Conservation (phyloP, 2,797 vertebrate genomes). For the Danio aesculapii region DNA sequence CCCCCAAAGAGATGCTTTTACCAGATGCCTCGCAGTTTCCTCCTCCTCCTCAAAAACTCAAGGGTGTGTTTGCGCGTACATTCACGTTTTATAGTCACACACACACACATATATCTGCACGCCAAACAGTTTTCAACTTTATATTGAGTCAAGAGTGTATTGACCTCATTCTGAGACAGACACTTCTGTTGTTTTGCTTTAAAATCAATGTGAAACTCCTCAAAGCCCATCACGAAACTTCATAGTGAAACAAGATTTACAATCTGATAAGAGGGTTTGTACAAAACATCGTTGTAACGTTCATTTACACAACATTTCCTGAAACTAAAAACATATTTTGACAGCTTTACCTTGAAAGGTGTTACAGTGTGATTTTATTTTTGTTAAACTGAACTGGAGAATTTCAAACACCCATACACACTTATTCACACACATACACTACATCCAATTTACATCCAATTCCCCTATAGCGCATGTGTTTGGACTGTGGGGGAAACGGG, state of each 20-base stretch:
- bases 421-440: too few species aligned
- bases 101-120: slow-evolving; percentile 57
- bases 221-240: neutral
- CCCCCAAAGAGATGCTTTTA: slow-evolving; percentile 84
- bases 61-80: slow-evolving; percentile 38
- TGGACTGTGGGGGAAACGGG: too few species aligned
- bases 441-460: too few species aligned
- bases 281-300: too few species aligned
- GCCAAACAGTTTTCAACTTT: neutral
- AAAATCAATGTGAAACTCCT: neutral
- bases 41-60: slow-evolving; percentile 45
- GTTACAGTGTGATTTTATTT: too few species aligned
- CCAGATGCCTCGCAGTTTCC: slow-evolving; percentile 84
- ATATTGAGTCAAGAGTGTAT: slow-evolving; percentile 17
- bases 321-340: too few species aligned
- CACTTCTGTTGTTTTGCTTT: neutral
- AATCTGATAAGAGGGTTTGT: neutral
- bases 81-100: slow-evolving; percentile 52
- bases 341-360: too few species aligned
- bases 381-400: too few species aligned
- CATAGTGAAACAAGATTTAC: neutral
- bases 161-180: slow-evolving; percentile 3
- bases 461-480: too few species aligned
- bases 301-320: too few species aligned
- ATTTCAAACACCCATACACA: too few species aligned